Base-by-base conservation (phyloP, 2,113 vertebrate genomes). In the Tenrec ecaudatus region DNA sequence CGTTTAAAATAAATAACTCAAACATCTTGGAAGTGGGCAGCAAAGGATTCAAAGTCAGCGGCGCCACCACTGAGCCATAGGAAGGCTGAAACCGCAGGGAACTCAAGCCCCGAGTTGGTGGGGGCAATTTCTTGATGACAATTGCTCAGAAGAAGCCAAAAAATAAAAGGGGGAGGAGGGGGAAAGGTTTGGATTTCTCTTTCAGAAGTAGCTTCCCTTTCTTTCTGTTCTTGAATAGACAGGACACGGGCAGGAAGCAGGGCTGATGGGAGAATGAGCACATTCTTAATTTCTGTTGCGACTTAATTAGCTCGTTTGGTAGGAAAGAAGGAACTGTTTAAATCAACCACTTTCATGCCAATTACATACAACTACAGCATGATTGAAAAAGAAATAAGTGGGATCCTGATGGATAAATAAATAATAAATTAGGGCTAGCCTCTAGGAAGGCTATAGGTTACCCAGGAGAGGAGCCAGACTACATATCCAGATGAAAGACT, bases 61-160 rank as follows among this genome's bases (percentile, higher is more conserved):
- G 47, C 87, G 66, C 75, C 68, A 15, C 62, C 36, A 2, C 19
- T 5, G 27, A 87, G 33, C 22, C 71, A 73, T 85, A 89, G 86
- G 62, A 84, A 91, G 68, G 94, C 47, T 53, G 47, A 53, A 53
- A 53, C 47, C 11, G 47, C 47, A 53, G 47, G 47, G 47, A 10
- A 40, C 85, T 95, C 91, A 33, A 8, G 77, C 83, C 47, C 58
- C 68, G 40, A 77, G 71, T 33, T 53, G 36, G 33, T 78, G 57
- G 20, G 47, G 66, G 83, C 79, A 17, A 73, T 81, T 94, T 94
- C 84, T 84, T 95, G 77, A 80, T 85, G 60, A 93, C 82, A 78
- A 33, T 27, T 64, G 68, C 81, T 81, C 87, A 86, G 69, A 23
- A 78, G 12, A 75, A 75, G 9, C 47, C 9, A 53, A 53, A 53